A percentile compares a stretch with the other conserved stretches of the same genome.
These are phyloP conservation scores for Oxycera nigricornis DNA, from an alignment of 2,888 invertebrate species.

Conservation along the genomic window DNA sequence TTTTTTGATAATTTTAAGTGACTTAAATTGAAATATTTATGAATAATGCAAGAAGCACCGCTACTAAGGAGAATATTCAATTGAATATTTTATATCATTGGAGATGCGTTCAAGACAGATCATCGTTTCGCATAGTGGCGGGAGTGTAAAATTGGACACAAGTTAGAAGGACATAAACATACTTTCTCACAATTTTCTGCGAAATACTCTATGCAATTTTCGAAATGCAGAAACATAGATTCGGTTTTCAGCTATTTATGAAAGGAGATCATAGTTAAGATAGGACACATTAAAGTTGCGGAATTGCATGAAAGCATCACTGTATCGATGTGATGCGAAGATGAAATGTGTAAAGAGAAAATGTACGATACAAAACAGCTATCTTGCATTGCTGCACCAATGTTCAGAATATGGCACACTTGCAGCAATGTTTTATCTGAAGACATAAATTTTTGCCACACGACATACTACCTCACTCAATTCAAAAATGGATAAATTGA, in stretches of 20 bases:
- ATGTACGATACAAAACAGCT: too few relatives aligned
- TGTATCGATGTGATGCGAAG: too few relatives aligned
- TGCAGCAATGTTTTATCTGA: not conserved
- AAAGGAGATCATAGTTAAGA: too few relatives aligned
- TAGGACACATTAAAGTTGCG: too few relatives aligned
- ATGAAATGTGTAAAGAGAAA: too few relatives aligned
- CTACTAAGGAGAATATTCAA: not conserved
- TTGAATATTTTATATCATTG: slow-evolving; percentile 25
- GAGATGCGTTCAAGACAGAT: not conserved
- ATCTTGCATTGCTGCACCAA: not conserved
- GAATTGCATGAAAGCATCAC: too few relatives aligned
- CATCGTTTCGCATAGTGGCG: not conserved
- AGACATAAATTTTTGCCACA: slow-evolving; percentile 37
- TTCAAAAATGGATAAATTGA: slow-evolving; percentile 34
- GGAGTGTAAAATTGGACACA: too few relatives aligned
- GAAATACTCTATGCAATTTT: too few relatives aligned
- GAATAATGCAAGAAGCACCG: slow-evolving; percentile 33
- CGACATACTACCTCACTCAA: slow-evolving; percentile 22
- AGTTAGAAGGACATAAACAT: too few relatives aligned
- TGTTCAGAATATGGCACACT: slow-evolving; percentile 22
- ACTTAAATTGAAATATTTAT: slow-evolving; percentile 43
- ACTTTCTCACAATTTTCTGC: too few relatives aligned
- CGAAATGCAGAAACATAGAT: too few relatives aligned
- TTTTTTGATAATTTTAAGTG: slow-evolving; percentile 40
- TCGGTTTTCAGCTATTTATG: too few relatives aligned